Conservation (phyloP, 92 coral and sea anemone species). For the Metridium senile region DNA sequence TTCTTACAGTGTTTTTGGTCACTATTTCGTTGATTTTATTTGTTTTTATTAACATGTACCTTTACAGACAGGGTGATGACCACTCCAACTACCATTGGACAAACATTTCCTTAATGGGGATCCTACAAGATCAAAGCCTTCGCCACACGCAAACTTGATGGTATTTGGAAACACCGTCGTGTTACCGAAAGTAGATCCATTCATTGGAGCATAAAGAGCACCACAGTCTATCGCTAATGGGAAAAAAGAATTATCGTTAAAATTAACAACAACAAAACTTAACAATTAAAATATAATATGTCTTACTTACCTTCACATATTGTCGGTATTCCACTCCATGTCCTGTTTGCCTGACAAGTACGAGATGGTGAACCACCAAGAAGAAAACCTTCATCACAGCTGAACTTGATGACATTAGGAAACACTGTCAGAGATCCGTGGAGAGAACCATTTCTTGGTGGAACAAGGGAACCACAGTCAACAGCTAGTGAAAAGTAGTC, state of each 20-base stretch:
- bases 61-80: slow-evolving; percentile 29
- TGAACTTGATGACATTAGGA: slow-evolving; percentile 8
- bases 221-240: slow-evolving; percentile 67
- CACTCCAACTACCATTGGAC: slow-evolving; percentile 65
- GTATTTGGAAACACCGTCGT: slow-evolving; percentile 34
- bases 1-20: no score
- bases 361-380: slow-evolving; percentile 28
- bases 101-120: slow-evolving; percentile 42
- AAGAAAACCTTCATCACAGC: slow-evolving; percentile 40
- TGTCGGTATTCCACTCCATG: slow-evolving; percentile 36
- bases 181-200: slow-evolving; percentile 55
- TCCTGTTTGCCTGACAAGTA: slow-evolving; percentile 25
- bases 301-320: slow-evolving; percentile 10
- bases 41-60: no score
- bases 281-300: no score
- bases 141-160: slow-evolving; percentile 47
- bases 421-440: slow-evolving; percentile 18
- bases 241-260: no score
- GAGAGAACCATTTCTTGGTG: slow-evolving; percentile 22
- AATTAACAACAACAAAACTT: neutral
- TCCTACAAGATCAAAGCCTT: slow-evolving; percentile 58
- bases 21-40: no score
- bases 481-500: no score
- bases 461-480: slow-evolving; percentile 27
- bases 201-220: slow-evolving; percentile 24